A percentile compares a stretch with the other conserved stretches of the same genome.
Conservation (phyloP, 2,888 invertebrate species). For the Tenthredo mesomela region DNA sequence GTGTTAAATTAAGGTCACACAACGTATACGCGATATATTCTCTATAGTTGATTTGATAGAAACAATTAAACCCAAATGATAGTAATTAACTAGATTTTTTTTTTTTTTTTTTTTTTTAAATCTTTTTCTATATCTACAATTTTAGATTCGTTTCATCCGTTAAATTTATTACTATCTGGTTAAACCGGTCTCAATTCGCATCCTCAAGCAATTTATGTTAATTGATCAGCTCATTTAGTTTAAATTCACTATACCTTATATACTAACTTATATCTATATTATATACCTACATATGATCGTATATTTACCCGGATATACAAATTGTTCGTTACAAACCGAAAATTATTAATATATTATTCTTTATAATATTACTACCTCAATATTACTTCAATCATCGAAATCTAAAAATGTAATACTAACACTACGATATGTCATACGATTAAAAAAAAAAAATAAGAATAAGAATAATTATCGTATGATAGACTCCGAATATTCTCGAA, state of each 20-base stretch:
- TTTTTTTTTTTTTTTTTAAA: too few relatives aligned
- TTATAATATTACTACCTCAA: not conserved
- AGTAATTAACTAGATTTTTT: slow-evolving; percentile 25
- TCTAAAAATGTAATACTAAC: not conserved
- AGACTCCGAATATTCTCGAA: not conserved
- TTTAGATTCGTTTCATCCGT: not conserved
- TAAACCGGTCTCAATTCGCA: slow-evolving; percentile 36
- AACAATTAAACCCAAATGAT: slow-evolving; percentile 7
- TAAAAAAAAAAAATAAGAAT: too few relatives aligned
- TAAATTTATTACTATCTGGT: slow-evolving; percentile 15
- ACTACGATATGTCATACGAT: too few relatives aligned
- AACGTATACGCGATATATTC: not conserved
- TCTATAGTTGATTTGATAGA: not conserved
- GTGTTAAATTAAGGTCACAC: not conserved
- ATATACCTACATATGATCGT: not conserved
- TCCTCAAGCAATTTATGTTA: slow-evolving; percentile 26
- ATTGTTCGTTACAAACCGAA: not conserved
- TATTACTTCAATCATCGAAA: not conserved
- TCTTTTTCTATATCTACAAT: not conserved
- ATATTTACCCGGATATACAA: slow-evolving; percentile 43
- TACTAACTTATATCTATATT: not conserved
- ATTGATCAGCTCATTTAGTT: slow-evolving; percentile 38
- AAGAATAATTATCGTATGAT: too few relatives aligned
- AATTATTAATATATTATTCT: not conserved
- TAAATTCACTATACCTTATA: slow-evolving; percentile 11